These are phyloP conservation scores for Fopius arisanus DNA, from an alignment of 1,140 invertebrate genomes.

Conservation along the genomic window DNA sequence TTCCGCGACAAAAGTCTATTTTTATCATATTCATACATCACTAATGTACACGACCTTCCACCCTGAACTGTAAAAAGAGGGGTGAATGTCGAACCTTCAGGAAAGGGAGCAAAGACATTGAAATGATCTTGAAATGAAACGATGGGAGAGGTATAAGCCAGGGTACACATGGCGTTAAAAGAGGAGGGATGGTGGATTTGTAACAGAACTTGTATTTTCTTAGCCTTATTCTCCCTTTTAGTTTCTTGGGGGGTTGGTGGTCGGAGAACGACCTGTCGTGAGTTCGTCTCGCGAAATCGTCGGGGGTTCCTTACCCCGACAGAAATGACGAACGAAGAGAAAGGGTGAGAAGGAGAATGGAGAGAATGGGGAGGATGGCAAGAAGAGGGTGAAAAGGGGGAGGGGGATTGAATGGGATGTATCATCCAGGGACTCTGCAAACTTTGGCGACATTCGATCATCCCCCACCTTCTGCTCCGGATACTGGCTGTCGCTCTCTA, in stretches of 20 bases:
- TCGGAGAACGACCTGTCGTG: not conserved
- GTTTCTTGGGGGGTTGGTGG: too few relatives aligned
- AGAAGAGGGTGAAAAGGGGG: not conserved
- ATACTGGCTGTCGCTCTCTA: conserved; percentile 46
- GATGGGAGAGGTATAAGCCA: not conserved
- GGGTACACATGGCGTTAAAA: not conserved
- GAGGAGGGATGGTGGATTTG: not conserved
- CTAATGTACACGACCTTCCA: conserved; percentile 12
- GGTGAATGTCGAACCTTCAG: not conserved
- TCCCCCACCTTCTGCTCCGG: conserved; percentile 37
- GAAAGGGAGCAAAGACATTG: not conserved
- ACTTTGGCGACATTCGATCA: conserved; percentile 55
- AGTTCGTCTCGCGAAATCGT: not conserved
- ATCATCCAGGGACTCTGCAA: conserved; percentile 43
- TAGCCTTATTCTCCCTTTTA: not conserved
- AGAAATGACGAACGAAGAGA: too few relatives aligned
- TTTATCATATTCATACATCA: conserved; percentile 14
- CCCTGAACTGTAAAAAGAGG: conserved; percentile 10
- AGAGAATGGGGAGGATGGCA: not conserved
- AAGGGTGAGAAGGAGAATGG: not conserved
- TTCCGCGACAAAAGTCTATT: not conserved
- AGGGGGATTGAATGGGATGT: conserved; percentile 28
- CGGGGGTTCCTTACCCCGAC: not conserved
- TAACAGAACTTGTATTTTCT: not conserved
- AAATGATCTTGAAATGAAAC: not conserved